Evolutionary conservation across 2,797 vertebrate genomes (phyloP).

Genomic region (Danio jaintianensis): DNA sequence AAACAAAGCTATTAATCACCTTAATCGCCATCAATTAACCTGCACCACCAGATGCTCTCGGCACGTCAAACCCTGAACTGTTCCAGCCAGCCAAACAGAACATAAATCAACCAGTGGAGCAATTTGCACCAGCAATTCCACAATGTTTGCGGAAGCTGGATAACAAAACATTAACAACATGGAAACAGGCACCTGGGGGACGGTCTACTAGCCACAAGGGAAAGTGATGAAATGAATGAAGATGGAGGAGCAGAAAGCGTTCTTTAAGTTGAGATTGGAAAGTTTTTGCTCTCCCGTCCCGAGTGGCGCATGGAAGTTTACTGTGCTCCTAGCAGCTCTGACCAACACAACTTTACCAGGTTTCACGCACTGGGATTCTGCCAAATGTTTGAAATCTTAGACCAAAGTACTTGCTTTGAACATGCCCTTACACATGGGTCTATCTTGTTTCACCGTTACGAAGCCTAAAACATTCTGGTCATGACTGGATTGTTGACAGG

Average conservation of each 20-base stretch:
- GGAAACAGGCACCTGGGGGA: slow-evolving; percentile 60
- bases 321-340: slow-evolving; percentile 48
- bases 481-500: slow-evolving; percentile 73
- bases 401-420: slow-evolving; percentile 77
- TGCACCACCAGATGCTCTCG: slow-evolving; percentile 74
- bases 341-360: slow-evolving; percentile 67
- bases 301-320: slow-evolving; percentile 46
- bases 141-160: slow-evolving; percentile 69
- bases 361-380: slow-evolving; percentile 69
- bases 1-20: slow-evolving; percentile 87
- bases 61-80: slow-evolving; percentile 70
- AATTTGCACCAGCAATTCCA: slow-evolving; percentile 70
- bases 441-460: slow-evolving; percentile 65
- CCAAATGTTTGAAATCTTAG: slow-evolving; percentile 82
- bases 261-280: slow-evolving; percentile 54
- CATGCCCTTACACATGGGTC: slow-evolving; percentile 66
- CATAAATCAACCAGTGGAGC: slow-evolving; percentile 72
- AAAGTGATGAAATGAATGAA: slow-evolving; percentile 26
- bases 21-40: slow-evolving; percentile 88
- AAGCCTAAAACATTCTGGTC: slow-evolving; percentile 63
- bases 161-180: slow-evolving; percentile 74
- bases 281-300: slow-evolving; percentile 46
- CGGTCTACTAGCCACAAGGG: slow-evolving; percentile 35
- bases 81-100: slow-evolving; percentile 74
- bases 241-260: slow-evolving; percentile 13